phyloP scores from a whole-genome alignment of 1,140 invertebrate genomes.

The Zaprionus africanus region DNA sequence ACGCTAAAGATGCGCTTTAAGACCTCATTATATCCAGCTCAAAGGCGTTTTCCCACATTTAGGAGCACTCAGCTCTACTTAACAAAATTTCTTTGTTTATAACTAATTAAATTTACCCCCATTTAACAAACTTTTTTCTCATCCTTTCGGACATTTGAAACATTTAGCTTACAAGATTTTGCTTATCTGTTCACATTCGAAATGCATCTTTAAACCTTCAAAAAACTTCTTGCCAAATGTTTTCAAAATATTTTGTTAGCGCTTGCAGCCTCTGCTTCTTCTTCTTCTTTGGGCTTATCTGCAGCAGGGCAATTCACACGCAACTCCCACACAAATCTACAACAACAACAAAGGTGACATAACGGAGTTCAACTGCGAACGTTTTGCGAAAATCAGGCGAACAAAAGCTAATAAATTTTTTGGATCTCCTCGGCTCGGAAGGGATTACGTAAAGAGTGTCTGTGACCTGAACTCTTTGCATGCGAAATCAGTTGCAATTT shows the following conservation, averaged over 20 bases:
- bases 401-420: constrained; percentile 77
- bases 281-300: constrained; percentile 5
- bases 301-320: neutral
- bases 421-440: constrained; percentile 31
- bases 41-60: neutral
- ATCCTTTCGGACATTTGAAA: neutral
- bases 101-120: neutral
- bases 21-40: neutral
- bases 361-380: constrained; percentile 78
- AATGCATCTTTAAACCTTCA: neutral
- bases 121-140: constrained; percentile 20
- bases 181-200: neutral
- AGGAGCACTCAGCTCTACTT: neutral
- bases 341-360: constrained; percentile 59
- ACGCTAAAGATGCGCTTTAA: neutral
- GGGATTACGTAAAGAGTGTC: constrained; percentile 76
- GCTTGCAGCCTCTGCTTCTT: constrained; percentile 14
- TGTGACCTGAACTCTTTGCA: constrained; percentile 81
- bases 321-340: constrained; percentile 65
- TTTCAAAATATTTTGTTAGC: neutral
- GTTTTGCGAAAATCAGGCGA: constrained; percentile 48
- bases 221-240: neutral
- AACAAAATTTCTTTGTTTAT: neutral
- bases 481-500: constrained; percentile 55
- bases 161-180: neutral